Percentiles rank a stretch among this genome's conserved stretches.
Evolutionary conservation across 1,140 invertebrate genomes (phyloP).

Genomic region (Ditylenchus dipsaci): DNA sequence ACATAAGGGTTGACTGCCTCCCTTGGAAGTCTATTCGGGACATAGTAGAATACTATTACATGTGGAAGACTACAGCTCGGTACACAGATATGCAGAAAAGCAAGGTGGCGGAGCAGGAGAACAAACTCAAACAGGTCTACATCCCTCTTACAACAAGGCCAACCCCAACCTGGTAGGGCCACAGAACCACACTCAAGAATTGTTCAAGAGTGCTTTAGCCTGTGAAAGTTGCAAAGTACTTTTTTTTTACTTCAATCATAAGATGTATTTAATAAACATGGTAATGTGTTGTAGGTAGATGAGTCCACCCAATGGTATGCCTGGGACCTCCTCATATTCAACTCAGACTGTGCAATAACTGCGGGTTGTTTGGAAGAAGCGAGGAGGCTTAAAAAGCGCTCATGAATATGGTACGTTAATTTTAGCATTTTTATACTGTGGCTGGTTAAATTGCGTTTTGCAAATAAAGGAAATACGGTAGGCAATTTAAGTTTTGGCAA

Average conservation of each 20-base stretch:
- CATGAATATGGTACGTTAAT: slow-evolving; percentile 51
- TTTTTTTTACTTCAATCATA: background rate
- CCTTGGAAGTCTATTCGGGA: slow-evolving; percentile 99
- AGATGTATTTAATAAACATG: too few relatives aligned
- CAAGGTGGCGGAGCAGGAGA: slow-evolving; percentile 91
- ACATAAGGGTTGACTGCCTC: slow-evolving; percentile 93
- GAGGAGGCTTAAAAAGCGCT: slow-evolving; percentile 79
- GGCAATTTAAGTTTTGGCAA: too few relatives aligned
- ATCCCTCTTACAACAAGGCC: slow-evolving; percentile 84
- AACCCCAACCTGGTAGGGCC: slow-evolving; percentile 29
- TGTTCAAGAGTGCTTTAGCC: slow-evolving; percentile 20
- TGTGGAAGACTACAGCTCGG: slow-evolving; percentile 94
- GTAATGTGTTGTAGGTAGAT: too few relatives aligned
- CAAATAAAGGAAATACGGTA: too few relatives aligned
- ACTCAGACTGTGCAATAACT: slow-evolving; percentile 81
- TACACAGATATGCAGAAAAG: slow-evolving; percentile 96
- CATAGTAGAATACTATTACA: slow-evolving; percentile 99
- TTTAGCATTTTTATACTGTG: too few relatives aligned
- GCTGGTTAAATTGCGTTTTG: too few relatives aligned
- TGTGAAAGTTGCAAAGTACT: slow-evolving; percentile 40
- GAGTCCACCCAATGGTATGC: slow-evolving; percentile 86
- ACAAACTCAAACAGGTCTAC: slow-evolving; percentile 84
- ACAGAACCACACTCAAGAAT: slow-evolving; percentile 23
- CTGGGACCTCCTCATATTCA: slow-evolving; percentile 83
- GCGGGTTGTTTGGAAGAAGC: slow-evolving; percentile 97